Percentiles rank a stretch among this genome's conserved stretches.
phyloP scores from a whole-genome alignment of 2,113 vertebrate genomes.

The Machaerirhynchus nigripectus region DNA sequence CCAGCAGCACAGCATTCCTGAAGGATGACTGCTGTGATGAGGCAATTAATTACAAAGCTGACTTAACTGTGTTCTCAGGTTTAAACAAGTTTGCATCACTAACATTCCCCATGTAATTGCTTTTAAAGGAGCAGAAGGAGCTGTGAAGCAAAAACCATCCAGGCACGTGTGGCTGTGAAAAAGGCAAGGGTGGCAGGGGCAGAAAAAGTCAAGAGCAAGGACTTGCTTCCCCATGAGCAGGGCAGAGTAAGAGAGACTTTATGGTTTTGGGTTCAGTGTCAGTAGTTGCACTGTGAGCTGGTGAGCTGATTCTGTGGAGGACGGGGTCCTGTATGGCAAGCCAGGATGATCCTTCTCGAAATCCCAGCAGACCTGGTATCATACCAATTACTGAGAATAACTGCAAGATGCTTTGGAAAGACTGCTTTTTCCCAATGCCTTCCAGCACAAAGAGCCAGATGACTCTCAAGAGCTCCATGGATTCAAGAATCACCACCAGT shows the following conservation, averaged over 20 bases:
- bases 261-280: rapidly evolving
- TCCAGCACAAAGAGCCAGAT: not conserved
- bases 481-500: not conserved
- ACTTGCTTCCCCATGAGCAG: not conserved
- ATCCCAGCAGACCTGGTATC: not conserved
- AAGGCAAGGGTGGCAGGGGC: not conserved
- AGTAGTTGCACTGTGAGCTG: not conserved
- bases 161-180: not conserved
- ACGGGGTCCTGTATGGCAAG: rapidly evolving
- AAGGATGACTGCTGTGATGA: conserved; percentile 49
- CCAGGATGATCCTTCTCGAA: not conserved
- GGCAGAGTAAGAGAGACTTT: not conserved
- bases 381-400: not conserved
- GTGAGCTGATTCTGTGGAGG: not conserved
- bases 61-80: conserved; percentile 40
- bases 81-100: conserved; percentile 66
- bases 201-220: not conserved
- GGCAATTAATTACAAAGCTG: conserved; percentile 63
- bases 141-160: not conserved
- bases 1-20: conserved; percentile 51
- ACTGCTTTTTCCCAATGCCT: not conserved
- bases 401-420: not conserved
- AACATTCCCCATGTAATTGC: conserved; percentile 10
- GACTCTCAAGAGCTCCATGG: not conserved
- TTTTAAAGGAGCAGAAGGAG: not conserved